A percentile compares a stretch with the other conserved stretches of the same genome.
Conservation (phyloP, 2,888 invertebrate species). For the Penaeus monodon region DNA sequence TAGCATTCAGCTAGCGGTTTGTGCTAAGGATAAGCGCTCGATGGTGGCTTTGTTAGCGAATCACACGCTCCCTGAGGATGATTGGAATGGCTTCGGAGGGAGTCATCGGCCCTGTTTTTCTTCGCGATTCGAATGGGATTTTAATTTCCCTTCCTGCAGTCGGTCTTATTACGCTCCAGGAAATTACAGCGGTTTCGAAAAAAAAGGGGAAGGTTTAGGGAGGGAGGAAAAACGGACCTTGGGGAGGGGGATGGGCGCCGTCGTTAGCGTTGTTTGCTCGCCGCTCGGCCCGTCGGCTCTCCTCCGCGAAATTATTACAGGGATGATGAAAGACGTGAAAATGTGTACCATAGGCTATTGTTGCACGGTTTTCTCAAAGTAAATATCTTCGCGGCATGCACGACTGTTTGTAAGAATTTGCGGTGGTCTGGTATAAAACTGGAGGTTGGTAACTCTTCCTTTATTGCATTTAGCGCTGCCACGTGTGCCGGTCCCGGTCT, state of each 20-base stretch:
- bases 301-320: too few relatives aligned
- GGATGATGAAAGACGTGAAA: too few relatives aligned
- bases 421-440: too few relatives aligned
- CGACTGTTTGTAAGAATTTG: too few relatives aligned
- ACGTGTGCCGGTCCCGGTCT: too few relatives aligned
- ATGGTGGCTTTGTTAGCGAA: conserved; percentile 45
- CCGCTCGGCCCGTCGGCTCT: not conserved
- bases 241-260: not conserved
- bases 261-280: not conserved
- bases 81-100: not conserved
- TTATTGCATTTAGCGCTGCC: too few relatives aligned
- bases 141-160: conserved; percentile 25
- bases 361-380: too few relatives aligned
- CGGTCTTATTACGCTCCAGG: not conserved
- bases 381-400: too few relatives aligned
- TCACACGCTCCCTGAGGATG: conserved; percentile 26
- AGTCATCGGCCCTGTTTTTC: conserved; percentile 24
- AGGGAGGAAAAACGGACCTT: not conserved
- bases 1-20: conserved; percentile 34
- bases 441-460: too few relatives aligned
- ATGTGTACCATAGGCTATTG: too few relatives aligned
- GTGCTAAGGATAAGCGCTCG: conserved; percentile 43
- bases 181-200: conserved; percentile 2
- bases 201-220: not conserved
- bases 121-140: conserved; percentile 34